Conservation (phyloP, 2,888 invertebrate species). For the Anthoptus insignis region DNA sequence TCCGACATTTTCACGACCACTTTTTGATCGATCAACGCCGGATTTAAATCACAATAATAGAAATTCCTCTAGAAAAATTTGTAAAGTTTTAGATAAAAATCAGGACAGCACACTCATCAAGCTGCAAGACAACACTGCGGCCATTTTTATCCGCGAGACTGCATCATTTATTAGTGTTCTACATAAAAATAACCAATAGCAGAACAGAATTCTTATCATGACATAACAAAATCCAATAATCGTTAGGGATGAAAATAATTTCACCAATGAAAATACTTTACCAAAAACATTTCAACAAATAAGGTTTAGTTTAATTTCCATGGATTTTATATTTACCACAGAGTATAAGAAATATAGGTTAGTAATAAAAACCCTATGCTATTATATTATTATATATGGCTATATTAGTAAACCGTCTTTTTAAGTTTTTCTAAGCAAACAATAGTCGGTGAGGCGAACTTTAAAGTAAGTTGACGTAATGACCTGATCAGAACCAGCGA, state of each 20-base stretch:
- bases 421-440: too few relatives aligned
- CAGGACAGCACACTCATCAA: slow-evolving; percentile 64
- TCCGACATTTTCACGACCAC: slow-evolving; percentile 71
- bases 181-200: slow-evolving; percentile 58
- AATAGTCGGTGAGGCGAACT: too few relatives aligned
- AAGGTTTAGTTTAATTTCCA: background rate
- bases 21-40: slow-evolving; percentile 19
- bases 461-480: too few relatives aligned
- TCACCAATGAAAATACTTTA: slow-evolving; percentile 4
- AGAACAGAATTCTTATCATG: slow-evolving; percentile 45
- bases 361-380: too few relatives aligned
- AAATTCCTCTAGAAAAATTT: slow-evolving; percentile 58
- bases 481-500: too few relatives aligned
- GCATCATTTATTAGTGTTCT: slow-evolving; percentile 39
- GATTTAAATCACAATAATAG: slow-evolving; percentile 41
- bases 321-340: too few relatives aligned
- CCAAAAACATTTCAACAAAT: slow-evolving; percentile 1
- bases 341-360: too few relatives aligned
- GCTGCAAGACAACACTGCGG: slow-evolving; percentile 76
- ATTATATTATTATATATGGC: too few relatives aligned
- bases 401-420: too few relatives aligned
- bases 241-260: background rate
- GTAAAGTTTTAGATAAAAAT: slow-evolving; percentile 52
- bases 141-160: slow-evolving; percentile 85
- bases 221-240: slow-evolving; percentile 38